Conservation (phyloP, 2,797 vertebrate species). For the Ctenosaura bakeri region DNA sequence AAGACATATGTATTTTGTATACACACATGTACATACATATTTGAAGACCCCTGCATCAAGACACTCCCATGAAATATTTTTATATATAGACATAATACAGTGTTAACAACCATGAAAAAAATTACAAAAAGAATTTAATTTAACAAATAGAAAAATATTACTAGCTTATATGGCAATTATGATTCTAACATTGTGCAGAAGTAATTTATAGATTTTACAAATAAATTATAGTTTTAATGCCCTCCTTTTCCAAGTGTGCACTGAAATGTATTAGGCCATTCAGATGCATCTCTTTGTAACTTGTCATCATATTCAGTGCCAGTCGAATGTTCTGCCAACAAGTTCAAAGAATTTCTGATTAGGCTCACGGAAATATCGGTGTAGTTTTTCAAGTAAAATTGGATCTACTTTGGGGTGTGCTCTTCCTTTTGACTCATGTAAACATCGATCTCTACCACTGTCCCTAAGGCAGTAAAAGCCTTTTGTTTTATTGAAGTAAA, state of each 20-base stretch:
- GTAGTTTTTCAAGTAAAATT: constrained; percentile 88
- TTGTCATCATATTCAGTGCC: constrained; percentile 82
- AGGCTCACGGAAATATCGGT: constrained; percentile 92
- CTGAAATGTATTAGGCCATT: constrained; percentile 46
- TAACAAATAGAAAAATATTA: constrained; percentile 94
- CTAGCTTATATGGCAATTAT: constrained; percentile 85
- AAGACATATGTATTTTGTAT: background rate
- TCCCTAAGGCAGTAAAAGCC: constrained; percentile 97
- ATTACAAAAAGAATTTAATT: constrained; percentile 84
- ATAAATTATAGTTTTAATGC: constrained; percentile 86
- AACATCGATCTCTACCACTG: constrained; percentile 90
- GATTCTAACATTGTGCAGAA: constrained; percentile 85
- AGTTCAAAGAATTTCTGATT: constrained; percentile 95
- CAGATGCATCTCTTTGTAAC: constrained; percentile 52
- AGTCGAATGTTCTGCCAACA: constrained; percentile 93
- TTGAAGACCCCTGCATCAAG: constrained; percentile 76
- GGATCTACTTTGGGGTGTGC: constrained; percentile 89
- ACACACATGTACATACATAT: constrained; percentile 61
- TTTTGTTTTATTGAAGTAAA: constrained; percentile 98
- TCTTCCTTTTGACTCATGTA: constrained; percentile 95
- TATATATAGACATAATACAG: constrained; percentile 81
- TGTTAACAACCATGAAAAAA: constrained; percentile 85
- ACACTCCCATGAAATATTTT: constrained; percentile 77
- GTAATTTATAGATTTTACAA: constrained; percentile 83
- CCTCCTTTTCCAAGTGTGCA: constrained; percentile 72